phyloP scores from a whole-genome alignment of 2,888 invertebrate species.

The Drosophila affinis region DNA sequence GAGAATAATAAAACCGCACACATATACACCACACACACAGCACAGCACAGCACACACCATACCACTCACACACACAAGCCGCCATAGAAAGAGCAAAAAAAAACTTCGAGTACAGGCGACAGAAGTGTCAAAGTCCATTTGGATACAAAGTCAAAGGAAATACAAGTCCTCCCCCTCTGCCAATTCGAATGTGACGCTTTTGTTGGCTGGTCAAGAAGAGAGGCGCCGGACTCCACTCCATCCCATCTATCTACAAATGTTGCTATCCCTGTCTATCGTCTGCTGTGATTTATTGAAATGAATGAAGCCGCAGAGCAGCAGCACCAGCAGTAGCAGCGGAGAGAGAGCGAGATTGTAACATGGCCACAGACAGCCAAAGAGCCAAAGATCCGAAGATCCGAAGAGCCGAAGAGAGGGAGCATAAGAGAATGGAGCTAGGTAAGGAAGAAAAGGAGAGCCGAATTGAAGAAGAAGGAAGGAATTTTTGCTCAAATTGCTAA shows the following conservation, averaged over 20 bases:
- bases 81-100: slow-evolving; percentile 9
- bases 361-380: neutral
- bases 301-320: slow-evolving; percentile 38
- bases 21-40: slow-evolving; percentile 2
- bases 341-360: slow-evolving; percentile 22
- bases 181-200: slow-evolving; percentile 1
- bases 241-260: neutral
- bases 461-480: slow-evolving; percentile 34
- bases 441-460: slow-evolving; percentile 2
- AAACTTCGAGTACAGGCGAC: slow-evolving; percentile 36
- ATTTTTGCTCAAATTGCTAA: slow-evolving; percentile 69
- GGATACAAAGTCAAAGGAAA: neutral
- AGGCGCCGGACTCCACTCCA: neutral
- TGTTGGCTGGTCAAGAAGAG: slow-evolving; percentile 9
- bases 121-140: slow-evolving; percentile 31
- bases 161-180: neutral
- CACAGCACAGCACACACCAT: neutral
- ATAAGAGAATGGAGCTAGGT: neutral
- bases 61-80: neutral
- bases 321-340: slow-evolving; percentile 8
- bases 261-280: neutral
- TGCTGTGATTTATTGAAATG: slow-evolving; percentile 67
- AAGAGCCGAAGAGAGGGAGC: neutral
- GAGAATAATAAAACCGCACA: slow-evolving; percentile 43
- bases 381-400: neutral